Evolutionary conservation across 2,797 vertebrate species (phyloP).

Genomic region (Sparus aurata): DNA sequence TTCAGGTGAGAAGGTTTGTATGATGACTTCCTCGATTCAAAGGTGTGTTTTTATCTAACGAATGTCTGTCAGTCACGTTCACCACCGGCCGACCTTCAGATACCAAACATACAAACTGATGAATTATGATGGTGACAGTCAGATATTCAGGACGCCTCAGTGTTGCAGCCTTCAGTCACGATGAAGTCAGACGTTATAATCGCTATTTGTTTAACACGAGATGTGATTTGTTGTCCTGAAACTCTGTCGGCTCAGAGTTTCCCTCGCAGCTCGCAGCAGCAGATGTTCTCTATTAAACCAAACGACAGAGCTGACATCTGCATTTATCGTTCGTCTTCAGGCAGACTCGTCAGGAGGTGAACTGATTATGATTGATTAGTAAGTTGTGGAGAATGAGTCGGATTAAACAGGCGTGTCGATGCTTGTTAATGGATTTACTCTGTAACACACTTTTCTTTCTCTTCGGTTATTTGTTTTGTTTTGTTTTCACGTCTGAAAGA

Average conservation of each 20-base stretch:
- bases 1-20: background rate
- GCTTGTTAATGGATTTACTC: too few relatives aligned
- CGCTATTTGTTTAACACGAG: background rate
- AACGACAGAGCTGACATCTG: background rate
- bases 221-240: background rate
- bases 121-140: too few relatives aligned
- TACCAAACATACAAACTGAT: too few relatives aligned
- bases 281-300: background rate
- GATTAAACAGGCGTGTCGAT: too few relatives aligned
- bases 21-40: background rate
- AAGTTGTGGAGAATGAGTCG: too few relatives aligned
- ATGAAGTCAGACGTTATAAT: background rate
- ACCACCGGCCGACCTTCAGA: background rate
- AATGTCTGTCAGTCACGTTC: background rate
- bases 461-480: too few relatives aligned
- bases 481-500: too few relatives aligned
- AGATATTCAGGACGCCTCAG: background rate
- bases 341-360: too few relatives aligned
- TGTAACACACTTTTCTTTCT: too few relatives aligned
- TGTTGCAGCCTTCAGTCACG: accelerated
- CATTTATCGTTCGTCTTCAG: background rate
- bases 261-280: background rate
- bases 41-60: too few relatives aligned
- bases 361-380: too few relatives aligned
- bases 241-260: background rate